These are phyloP conservation scores for Caerostris extrusa DNA, from an alignment of 1,140 invertebrate genomes.

Conservation along the genomic window DNA sequence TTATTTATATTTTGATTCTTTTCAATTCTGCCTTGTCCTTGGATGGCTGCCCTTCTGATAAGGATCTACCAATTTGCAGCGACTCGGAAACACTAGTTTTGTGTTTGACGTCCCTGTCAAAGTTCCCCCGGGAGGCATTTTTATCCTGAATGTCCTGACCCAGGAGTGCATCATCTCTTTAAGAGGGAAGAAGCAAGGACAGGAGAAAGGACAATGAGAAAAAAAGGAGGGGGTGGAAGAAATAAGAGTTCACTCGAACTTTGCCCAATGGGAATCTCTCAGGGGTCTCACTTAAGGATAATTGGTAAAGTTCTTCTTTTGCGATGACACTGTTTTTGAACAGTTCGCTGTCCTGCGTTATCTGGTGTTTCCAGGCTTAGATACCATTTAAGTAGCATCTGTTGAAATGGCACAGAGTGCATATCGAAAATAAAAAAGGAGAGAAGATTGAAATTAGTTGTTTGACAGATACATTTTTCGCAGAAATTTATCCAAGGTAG, in stretches of 20 bases:
- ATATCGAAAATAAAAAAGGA: no score
- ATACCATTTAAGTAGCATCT: not conserved
- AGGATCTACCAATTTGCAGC: slow-evolving; percentile 62
- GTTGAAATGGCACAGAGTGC: not conserved
- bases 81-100: slow-evolving; percentile 45
- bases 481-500: no score
- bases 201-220: slow-evolving; percentile 32
- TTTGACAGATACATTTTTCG: no score
- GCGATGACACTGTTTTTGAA: slow-evolving; percentile 52
- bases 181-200: slow-evolving; percentile 28
- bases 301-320: slow-evolving; percentile 51
- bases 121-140: slow-evolving; percentile 37
- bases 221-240: not conserved
- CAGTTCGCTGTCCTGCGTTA: not conserved
- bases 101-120: slow-evolving; percentile 41
- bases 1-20: slow-evolving; percentile 21
- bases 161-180: slow-evolving; percentile 59
- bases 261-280: slow-evolving; percentile 5
- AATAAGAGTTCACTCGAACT: slow-evolving; percentile 4
- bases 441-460: no score
- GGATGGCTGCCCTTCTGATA: slow-evolving; percentile 60
- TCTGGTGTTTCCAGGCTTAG: not conserved
- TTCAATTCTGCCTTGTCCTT: slow-evolving; percentile 1
- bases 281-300: slow-evolving; percentile 41
- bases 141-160: not conserved